Conservation (phyloP, 1,140 invertebrate genomes). For the Drosophila sechellia region DNA sequence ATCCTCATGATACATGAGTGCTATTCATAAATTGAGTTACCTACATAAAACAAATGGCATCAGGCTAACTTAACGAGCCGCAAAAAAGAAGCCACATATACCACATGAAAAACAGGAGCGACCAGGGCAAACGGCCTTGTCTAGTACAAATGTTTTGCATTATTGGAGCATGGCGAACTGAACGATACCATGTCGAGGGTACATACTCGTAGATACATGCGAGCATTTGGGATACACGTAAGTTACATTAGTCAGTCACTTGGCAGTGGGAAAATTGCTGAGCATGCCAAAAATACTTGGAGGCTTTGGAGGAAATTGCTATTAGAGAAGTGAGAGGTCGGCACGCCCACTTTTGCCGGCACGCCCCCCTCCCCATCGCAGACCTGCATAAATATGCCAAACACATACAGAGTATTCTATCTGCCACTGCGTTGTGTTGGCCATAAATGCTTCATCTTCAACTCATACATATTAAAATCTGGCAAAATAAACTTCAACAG, state of each 20-base stretch:
- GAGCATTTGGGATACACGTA: slow-evolving; percentile 56
- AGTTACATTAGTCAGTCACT: slow-evolving; percentile 76
- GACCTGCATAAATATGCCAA: slow-evolving; percentile 68
- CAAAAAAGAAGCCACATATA: slow-evolving; percentile 61
- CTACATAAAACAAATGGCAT: slow-evolving; percentile 73
- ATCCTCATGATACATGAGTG: slow-evolving; percentile 36
- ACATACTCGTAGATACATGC: background rate
- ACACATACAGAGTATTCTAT: slow-evolving; percentile 59
- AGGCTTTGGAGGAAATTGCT: slow-evolving; percentile 48
- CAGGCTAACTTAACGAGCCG: slow-evolving; percentile 65
- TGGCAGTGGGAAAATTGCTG: slow-evolving; percentile 63
- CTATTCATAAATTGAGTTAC: slow-evolving; percentile 71
- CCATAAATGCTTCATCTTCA: slow-evolving; percentile 77
- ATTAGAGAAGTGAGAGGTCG: slow-evolving; percentile 45
- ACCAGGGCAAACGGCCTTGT: slow-evolving; percentile 43
- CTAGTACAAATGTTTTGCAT: slow-evolving; percentile 77
- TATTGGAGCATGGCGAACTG: slow-evolving; percentile 53
- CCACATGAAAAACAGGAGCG: slow-evolving; percentile 20
- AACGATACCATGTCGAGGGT: slow-evolving; percentile 7
- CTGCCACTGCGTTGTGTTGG: slow-evolving; percentile 51
- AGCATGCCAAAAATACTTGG: slow-evolving; percentile 56
- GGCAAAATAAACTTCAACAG: slow-evolving; percentile 79
- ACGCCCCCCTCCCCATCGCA: slow-evolving; percentile 6
- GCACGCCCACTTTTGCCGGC: slow-evolving; percentile 3
- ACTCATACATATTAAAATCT: slow-evolving; percentile 82